Percentiles rank a stretch among this genome's conserved stretches.
Conservation (phyloP, 2,888 invertebrate genomes). For the Pristionchus exspectatus region DNA sequence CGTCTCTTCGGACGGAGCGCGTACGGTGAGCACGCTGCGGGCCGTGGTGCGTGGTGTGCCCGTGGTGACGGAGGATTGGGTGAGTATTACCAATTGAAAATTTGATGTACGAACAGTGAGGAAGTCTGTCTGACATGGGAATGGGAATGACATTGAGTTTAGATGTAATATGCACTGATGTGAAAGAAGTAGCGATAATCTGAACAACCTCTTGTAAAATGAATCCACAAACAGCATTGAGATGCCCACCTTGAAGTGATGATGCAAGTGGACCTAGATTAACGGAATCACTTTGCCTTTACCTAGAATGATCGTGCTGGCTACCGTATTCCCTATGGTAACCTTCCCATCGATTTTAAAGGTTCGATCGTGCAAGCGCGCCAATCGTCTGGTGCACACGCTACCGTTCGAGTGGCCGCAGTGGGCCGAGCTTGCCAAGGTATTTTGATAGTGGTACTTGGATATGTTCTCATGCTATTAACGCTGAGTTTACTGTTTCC, state of each 20-base stretch:
- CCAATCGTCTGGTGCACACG: constrained; percentile 39
- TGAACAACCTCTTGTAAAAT: neutral
- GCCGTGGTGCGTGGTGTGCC: constrained; percentile 54
- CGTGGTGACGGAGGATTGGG: constrained; percentile 51
- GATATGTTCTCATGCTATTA: no score
- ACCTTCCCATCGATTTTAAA: neutral
- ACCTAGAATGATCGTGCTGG: no score
- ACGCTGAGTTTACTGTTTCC: no score
- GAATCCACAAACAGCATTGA: neutral
- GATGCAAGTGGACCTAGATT: neutral
- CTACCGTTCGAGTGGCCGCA: constrained; percentile 31
- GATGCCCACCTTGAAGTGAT: no score
- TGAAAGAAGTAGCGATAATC: no score
- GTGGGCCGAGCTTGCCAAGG: constrained; percentile 49
- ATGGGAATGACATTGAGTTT: no score
- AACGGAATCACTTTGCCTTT: no score
- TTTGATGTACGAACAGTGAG: neutral
- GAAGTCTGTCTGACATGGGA: no score
- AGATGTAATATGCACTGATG: no score
- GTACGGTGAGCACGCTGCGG: constrained; percentile 46
- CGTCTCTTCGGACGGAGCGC: constrained; percentile 45
- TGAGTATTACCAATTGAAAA: neutral
- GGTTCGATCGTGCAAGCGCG: constrained; percentile 46
- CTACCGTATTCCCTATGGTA: neutral
- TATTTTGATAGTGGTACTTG: neutral